Evolutionary conservation across 2,797 vertebrate species (phyloP).

Genomic region (Acomys russatus): DNA sequence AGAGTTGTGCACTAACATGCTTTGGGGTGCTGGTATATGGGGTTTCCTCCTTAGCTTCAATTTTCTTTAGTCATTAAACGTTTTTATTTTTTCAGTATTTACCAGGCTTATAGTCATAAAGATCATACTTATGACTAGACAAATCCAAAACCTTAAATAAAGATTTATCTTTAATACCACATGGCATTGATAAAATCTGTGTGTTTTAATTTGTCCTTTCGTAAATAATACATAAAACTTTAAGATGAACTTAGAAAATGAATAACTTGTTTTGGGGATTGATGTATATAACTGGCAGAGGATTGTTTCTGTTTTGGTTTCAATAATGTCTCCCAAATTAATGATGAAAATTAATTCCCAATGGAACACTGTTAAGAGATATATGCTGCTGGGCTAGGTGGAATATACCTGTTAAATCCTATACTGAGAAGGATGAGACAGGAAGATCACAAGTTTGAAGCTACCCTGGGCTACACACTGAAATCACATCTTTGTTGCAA

Average conservation of each 20-base stretch:
- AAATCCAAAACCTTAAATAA: slow-evolving; percentile 39
- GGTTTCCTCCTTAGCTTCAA: background rate
- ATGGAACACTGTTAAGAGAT: background rate
- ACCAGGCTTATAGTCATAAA: background rate
- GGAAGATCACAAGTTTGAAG: background rate
- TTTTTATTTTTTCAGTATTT: slow-evolving; percentile 10
- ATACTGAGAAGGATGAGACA: background rate
- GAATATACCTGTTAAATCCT: background rate
- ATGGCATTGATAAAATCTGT: background rate
- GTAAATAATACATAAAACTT: background rate
- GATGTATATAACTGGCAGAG: background rate
- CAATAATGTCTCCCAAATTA: background rate
- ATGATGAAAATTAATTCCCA: background rate
- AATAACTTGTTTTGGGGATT: background rate
- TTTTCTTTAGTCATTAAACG: background rate
- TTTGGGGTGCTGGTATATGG: background rate
- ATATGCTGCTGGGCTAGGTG: background rate
- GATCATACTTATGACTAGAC: background rate
- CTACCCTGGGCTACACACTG: background rate
- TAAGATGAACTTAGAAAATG: background rate
- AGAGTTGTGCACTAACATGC: background rate
- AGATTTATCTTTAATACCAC: slow-evolving; percentile 1
- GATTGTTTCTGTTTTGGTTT: background rate
- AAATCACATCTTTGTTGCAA: background rate
- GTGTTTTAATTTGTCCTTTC: background rate